Percentiles rank a stretch among this genome's conserved stretches.
Evolutionary conservation across 1,140 invertebrate species (phyloP).

Genomic region (Tetragnatha versicolor): DNA sequence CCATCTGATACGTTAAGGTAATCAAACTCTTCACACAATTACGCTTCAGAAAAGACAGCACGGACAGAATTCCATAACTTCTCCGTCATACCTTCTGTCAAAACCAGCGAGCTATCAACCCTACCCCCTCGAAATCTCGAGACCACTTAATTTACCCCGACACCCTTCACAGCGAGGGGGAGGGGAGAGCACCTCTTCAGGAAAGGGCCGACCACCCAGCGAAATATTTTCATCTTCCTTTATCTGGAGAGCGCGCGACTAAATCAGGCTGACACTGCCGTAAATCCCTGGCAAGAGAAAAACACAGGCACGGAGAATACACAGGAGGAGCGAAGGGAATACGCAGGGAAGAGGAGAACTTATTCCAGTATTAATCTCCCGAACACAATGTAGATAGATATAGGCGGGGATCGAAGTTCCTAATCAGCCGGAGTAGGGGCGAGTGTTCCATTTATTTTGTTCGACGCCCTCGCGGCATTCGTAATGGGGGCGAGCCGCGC

Average conservation of each 20-base stretch:
- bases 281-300: neutral
- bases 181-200: neutral
- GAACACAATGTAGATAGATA: constrained; percentile 45
- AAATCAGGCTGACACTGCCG: neutral
- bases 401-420: constrained; percentile 34
- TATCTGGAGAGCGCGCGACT: neutral
- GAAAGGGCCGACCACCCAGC: neutral
- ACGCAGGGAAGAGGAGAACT: constrained; percentile 6
- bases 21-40: too few relatives aligned
- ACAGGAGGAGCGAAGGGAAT: neutral
- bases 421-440: constrained; percentile 50
- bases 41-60: too few relatives aligned
- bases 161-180: too few relatives aligned
- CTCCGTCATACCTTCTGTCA: too few relatives aligned
- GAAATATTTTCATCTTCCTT: neutral
- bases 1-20: too few relatives aligned
- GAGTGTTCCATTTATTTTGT: constrained; percentile 54
- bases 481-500: constrained; percentile 17
- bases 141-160: neutral
- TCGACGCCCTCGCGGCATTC: constrained; percentile 48
- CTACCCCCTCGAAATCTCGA: too few relatives aligned
- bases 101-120: too few relatives aligned
- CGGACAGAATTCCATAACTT: too few relatives aligned
- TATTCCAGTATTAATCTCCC: constrained; percentile 48
- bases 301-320: neutral